A percentile compares a stretch with the other conserved stretches of the same genome.
These are phyloP conservation scores for Sebastes nivosus DNA, from an alignment of 2,797 vertebrate genomes.

Conservation along the genomic window DNA sequence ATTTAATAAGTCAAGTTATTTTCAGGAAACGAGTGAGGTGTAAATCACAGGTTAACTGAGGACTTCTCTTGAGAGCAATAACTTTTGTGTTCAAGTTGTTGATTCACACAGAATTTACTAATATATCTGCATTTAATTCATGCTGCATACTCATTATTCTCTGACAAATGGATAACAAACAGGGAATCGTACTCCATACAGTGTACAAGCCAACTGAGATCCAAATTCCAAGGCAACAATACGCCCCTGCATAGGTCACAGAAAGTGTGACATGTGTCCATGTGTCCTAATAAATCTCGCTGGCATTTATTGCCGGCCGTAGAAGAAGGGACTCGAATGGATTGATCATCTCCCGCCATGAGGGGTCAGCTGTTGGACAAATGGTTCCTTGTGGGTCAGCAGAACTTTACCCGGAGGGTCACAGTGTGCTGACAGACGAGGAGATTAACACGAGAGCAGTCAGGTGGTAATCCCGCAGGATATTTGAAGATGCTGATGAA, in stretches of 20 bases:
- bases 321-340: conserved; percentile 38
- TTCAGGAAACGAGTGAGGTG: neutral
- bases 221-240: conserved; percentile 14
- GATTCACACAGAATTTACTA: neutral
- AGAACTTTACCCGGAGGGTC: conserved; percentile 24
- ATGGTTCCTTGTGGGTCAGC: conserved; percentile 16
- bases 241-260: neutral
- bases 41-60: neutral
- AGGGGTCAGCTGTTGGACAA: conserved; percentile 66
- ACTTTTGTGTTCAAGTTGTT: neutral
- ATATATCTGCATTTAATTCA: neutral
- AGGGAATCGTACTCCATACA: neutral
- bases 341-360: conserved; percentile 43
- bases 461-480: conserved; percentile 49
- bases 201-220: neutral
- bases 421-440: conserved; percentile 49
- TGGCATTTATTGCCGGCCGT: conserved; percentile 29
- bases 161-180: neutral
- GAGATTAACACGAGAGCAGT: conserved; percentile 38
- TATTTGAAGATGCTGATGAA: conserved; percentile 30
- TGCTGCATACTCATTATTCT: neutral
- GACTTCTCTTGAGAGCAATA: neutral
- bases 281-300: conserved; percentile 33
- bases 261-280: too few relatives aligned
- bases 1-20: neutral